Percentiles rank a stretch among this genome's conserved stretches.
phyloP scores from a whole-genome alignment of 2,888 invertebrate genomes.

The Agrotis exclamationis region DNA sequence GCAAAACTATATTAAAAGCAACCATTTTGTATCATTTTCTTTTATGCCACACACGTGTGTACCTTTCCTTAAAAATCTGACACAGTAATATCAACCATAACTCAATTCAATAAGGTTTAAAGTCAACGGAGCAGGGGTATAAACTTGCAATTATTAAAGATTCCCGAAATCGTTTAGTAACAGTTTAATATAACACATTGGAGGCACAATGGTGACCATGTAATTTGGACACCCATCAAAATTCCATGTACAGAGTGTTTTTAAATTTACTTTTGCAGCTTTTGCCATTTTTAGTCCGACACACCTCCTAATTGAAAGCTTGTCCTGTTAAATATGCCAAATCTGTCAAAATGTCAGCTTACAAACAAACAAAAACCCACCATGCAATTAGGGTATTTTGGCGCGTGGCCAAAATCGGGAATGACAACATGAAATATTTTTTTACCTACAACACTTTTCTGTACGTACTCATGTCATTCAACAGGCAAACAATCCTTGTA shows the following conservation, averaged over 20 bases:
- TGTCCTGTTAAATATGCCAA: background rate
- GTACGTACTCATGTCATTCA: background rate
- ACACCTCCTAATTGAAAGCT: constrained; percentile 14
- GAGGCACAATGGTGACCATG: constrained; percentile 31
- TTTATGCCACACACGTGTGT: constrained; percentile 53
- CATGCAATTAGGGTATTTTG: no score
- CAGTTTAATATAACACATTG: constrained; percentile 60
- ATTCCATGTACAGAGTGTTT: constrained; percentile 52
- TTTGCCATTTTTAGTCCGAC: background rate
- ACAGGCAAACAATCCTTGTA: background rate
- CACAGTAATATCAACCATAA: constrained; percentile 26
- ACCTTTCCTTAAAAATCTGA: constrained; percentile 23
- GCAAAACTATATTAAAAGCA: constrained; percentile 41
- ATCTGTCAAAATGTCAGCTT: background rate
- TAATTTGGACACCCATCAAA: constrained; percentile 56
- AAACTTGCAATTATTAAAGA: constrained; percentile 46
- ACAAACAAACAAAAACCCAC: background rate
- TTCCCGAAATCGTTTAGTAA: constrained; percentile 63
- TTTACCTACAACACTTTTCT: background rate
- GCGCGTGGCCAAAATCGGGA: background rate
- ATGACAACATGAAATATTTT: background rate
- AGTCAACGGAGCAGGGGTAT: background rate
- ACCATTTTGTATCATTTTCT: constrained; percentile 48
- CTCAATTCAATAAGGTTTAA: background rate
- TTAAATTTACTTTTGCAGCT: background rate